Base-by-base conservation (phyloP, 2,797 vertebrate genomes). In the Phrynocephalus vlangalii region DNA sequence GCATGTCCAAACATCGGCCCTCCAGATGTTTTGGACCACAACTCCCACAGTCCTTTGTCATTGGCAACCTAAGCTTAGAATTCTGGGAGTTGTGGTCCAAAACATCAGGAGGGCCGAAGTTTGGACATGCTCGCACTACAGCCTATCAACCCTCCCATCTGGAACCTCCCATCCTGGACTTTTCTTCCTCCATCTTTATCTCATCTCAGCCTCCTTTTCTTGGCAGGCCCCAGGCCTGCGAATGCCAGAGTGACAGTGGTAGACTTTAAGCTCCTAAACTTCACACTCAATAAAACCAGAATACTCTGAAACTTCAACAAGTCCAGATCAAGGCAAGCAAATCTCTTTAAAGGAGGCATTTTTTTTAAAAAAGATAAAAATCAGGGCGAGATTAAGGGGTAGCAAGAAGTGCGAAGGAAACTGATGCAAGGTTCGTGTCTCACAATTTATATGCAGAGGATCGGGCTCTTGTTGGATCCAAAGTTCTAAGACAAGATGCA, bases 181-280 rank as follows among this genome's bases (percentile, higher is more conserved):
- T 1, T 2, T 88, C 16, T 70, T 3, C 89, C 44, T 67, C 87
- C 9, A 52, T 91, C 30, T 3, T 22, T 80, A 38, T 85, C 26
- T 70, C 20, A 22, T 26, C 79, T 20, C 38, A 78, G 38, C 82
- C 70, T 88, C 66, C 33, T 15, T 93, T 95, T 92, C 63, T 84
- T 89, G 92, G 90, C 77, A 95, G 86, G 30, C 67, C 18, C 71
- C 83, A 87, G 71, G 22, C 24, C 90, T 68, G 48, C 50, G 84
- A 63, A 77, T 90, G 79, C 50, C 75, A 91, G 63, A 87, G 30
- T 66, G 81, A 86, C 86, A 63, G 88, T 86, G 83, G 91, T 9
- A 86, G 87, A 87, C 76, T 73, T 67, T 33, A 88, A 94, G 92
- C 82, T 79, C 89, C 52, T 86, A 86, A 96, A 95, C 91, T 83